Percentiles rank a stretch among this genome's conserved stretches.
phyloP scores from a whole-genome alignment of 1,140 invertebrate species.

The Aethina tumida region DNA sequence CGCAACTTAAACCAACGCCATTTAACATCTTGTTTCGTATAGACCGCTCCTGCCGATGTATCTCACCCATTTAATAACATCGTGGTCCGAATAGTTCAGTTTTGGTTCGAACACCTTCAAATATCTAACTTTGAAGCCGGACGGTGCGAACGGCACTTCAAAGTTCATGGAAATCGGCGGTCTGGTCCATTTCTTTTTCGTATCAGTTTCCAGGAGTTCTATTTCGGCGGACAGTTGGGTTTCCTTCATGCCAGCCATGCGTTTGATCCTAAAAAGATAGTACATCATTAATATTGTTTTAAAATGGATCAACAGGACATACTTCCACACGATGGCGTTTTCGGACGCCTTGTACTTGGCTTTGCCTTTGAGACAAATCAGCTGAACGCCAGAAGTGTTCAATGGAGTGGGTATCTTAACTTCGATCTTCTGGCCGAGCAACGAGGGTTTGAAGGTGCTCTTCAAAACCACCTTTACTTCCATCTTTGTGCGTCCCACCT shows the following conservation, averaged over 20 bases:
- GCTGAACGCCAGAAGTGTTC: conserved; percentile 96
- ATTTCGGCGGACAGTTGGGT: conserved; percentile 99
- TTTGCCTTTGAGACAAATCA: conserved; percentile 98
- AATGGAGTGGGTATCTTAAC: conserved; percentile 97
- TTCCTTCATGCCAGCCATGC: conserved; percentile 99
- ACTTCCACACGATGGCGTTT: conserved; percentile 99
- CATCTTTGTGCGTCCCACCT: conserved; percentile 98
- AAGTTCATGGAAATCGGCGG: conserved; percentile 99
- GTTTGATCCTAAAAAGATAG: conserved; percentile 71
- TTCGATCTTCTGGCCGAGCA: conserved; percentile 98
- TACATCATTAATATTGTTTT: background rate
- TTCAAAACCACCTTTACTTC: conserved; percentile 99
- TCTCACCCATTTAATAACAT: conserved; percentile 99
- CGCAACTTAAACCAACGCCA: background rate
- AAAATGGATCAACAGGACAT: conserved; percentile 38
- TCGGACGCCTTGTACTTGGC: conserved; percentile 99
- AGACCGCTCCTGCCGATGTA: conserved; percentile 98
- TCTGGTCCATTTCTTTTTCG: conserved; percentile 99
- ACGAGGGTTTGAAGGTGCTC: conserved; percentile 98
- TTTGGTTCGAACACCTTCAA: conserved; percentile 99
- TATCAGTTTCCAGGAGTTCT: conserved; percentile 96
- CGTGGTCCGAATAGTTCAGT: conserved; percentile 98
- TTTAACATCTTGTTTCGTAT: conserved; percentile 97
- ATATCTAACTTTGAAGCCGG: conserved; percentile 98
- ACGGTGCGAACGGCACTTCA: conserved; percentile 95